A percentile compares a stretch with the other conserved stretches of the same genome.
Evolutionary conservation across 2,888 invertebrate species (phyloP).

Genomic region (Pinctada fucata): DNA sequence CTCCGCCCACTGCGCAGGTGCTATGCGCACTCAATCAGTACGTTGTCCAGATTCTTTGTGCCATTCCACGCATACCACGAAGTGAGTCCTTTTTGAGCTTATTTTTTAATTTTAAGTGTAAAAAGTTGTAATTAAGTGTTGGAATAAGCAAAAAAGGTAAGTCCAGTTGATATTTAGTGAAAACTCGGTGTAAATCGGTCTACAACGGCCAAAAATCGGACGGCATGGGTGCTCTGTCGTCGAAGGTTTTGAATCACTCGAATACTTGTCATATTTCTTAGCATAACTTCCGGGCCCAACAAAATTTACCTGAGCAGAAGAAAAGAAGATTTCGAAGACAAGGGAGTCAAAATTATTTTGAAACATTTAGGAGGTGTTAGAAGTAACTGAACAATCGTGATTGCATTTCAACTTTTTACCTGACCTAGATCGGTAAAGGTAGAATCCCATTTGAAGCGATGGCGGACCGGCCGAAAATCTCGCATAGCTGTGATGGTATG

Average conservation of each 20-base stretch:
- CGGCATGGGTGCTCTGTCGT: conserved; percentile 70
- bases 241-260: conserved; percentile 75
- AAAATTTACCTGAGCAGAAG: conserved; percentile 33
- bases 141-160: conserved; percentile 83
- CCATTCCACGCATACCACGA: conserved; percentile 96
- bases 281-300: conserved; percentile 73
- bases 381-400: neutral
- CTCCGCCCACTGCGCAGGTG: conserved; percentile 70
- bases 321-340: neutral
- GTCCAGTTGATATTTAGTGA: conserved; percentile 51
- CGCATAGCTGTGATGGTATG: conserved; percentile 22
- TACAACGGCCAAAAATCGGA: conserved; percentile 50
- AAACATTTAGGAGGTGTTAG: neutral
- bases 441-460: conserved; percentile 18
- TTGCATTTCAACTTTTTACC: neutral
- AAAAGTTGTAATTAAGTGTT: conserved; percentile 81
- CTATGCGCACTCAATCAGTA: conserved; percentile 78
- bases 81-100: conserved; percentile 75
- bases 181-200: conserved; percentile 45
- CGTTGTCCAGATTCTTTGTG: conserved; percentile 98
- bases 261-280: conserved; percentile 76
- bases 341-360: neutral
- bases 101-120: conserved; percentile 56
- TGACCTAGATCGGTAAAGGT: conserved; percentile 22
- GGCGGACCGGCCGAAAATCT: conserved; percentile 20